Base-by-base conservation (phyloP, 2,888 invertebrate genomes). In the Sinhomidia bicolor region DNA sequence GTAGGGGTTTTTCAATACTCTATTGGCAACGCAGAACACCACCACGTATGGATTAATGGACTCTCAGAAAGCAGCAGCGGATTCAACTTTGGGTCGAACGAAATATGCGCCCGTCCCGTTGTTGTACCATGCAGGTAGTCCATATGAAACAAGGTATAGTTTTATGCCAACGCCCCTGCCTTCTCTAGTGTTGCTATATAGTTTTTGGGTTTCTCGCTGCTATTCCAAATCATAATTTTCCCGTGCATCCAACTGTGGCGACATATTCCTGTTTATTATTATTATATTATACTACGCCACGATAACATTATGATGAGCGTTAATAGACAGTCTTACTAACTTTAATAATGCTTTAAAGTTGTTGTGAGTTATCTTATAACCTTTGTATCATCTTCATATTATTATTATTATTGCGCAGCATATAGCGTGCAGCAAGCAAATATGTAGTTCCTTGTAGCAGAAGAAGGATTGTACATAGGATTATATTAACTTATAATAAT, bases 161-260 rank as follows among this genome's bases (percentile, higher is more conserved):
- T 17, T 20, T 71, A 71, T 44, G 71, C 71, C 71, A 71, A 71
- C 71, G 71, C 71, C 71, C 71, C 71, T 20, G 71, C 32, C 9
- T 36, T 71, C 71, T 44, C 65, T 26, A 32, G 65, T 65, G 71
- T 44, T 71, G 23, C 44, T 44, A 44, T 44, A 71, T 20, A 44
- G 29, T 9, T 62, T 62, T 60, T n/a, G n/a, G n/a, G n/a, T n/a
- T n/a, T n/a, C n/a, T n/a, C n/a, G n/a, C n/a, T n/a, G n/a, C n/a
- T n/a, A n/a, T n/a, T n/a, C n/a, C n/a, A n/a, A n/a, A n/a, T n/a
- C n/a, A n/a, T n/a, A 36, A 36, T 36, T 44, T 14, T 62, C 62
- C 14, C 32, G 14, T 32, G 29, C 26, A 44, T 9, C 44, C 20
- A 57, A 57, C 57, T 9, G 57, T 54, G 57, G 2, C 9, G 54